A percentile compares a stretch with the other conserved stretches of the same genome.
Evolutionary conservation across 2,888 invertebrate genomes (phyloP).

Genomic region (Eurytoma californica): DNA sequence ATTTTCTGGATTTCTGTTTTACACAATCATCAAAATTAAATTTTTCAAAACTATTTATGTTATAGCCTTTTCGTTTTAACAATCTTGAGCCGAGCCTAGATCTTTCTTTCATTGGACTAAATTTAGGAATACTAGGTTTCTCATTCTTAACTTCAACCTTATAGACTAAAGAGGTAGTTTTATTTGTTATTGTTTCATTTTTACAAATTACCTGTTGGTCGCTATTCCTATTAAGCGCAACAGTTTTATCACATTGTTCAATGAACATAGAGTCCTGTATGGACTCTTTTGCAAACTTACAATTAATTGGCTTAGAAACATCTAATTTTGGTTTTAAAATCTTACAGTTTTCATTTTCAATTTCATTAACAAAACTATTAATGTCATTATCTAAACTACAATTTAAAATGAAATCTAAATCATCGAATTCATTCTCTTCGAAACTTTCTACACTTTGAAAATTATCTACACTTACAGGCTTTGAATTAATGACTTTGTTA

Average conservation of each 20-base stretch:
- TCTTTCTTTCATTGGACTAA: neutral
- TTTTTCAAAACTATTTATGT: slow-evolving; percentile 28
- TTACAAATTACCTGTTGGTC: neutral
- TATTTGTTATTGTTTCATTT: neutral
- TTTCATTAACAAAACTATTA: neutral
- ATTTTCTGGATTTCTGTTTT: slow-evolving; percentile 32
- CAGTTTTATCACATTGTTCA: neutral
- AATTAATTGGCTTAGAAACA: slow-evolving; percentile 24
- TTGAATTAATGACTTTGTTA: neutral
- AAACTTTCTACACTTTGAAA: neutral
- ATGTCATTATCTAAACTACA: too few relatives aligned
- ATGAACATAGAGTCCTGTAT: slow-evolving; percentile 10
- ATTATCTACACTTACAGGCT: neutral
- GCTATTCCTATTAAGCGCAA: neutral
- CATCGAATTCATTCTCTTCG: too few relatives aligned
- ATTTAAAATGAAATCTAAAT: too few relatives aligned
- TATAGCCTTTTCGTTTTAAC: neutral
- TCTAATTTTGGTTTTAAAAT: slow-evolving; percentile 30
- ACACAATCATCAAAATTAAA: slow-evolving; percentile 45
- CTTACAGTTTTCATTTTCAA: slow-evolving; percentile 13
- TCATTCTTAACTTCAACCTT: slow-evolving; percentile 4
- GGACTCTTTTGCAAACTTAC: slow-evolving; percentile 4
- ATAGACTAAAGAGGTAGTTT: slow-evolving; percentile 19
- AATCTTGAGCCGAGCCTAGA: neutral
- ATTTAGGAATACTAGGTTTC: neutral